A percentile compares a stretch with the other conserved stretches of the same genome.
Conservation (phyloP, 2,797 vertebrate species). For the Etheostoma nigrum region DNA sequence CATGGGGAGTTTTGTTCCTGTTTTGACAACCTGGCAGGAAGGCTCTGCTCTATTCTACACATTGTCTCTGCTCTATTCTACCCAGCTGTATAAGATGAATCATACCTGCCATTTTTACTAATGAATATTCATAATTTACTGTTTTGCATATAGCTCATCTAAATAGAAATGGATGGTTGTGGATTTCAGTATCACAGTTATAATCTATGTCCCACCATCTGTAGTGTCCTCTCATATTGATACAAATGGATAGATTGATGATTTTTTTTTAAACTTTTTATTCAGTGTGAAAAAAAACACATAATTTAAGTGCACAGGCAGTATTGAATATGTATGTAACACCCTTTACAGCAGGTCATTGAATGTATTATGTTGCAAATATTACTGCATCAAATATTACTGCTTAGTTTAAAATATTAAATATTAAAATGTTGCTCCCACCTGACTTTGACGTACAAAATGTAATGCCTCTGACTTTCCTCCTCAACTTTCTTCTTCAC, state of each 20-base stretch:
- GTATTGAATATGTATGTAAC: slow-evolving; percentile 41
- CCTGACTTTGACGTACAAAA: slow-evolving; percentile 60
- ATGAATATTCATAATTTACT: slow-evolving; percentile 78
- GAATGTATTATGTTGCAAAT: slow-evolving; percentile 34
- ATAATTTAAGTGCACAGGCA: slow-evolving; percentile 33
- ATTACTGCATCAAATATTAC: slow-evolving; percentile 35
- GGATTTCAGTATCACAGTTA: slow-evolving; percentile 54
- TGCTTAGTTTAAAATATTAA: background rate
- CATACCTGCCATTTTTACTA: slow-evolving; percentile 69
- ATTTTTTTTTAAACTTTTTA: slow-evolving; percentile 51
- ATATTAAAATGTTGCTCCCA: slow-evolving; percentile 53
- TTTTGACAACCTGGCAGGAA: slow-evolving; percentile 63
- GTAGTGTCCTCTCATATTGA: slow-evolving; percentile 47
- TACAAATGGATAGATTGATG: slow-evolving; percentile 37
- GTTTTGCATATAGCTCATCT: slow-evolving; percentile 72
- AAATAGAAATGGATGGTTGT: slow-evolving; percentile 48
- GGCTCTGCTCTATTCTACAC: slow-evolving; percentile 62
- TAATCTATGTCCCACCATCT: slow-evolving; percentile 65
- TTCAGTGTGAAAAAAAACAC: slow-evolving; percentile 62
- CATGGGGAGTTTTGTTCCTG: slow-evolving; percentile 28
- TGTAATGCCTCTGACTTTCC: slow-evolving; percentile 64
- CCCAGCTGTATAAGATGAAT: slow-evolving; percentile 81
- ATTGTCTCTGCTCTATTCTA: slow-evolving; percentile 69
- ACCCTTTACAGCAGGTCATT: slow-evolving; percentile 3
- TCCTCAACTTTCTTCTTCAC: slow-evolving; percentile 59